phyloP scores from a whole-genome alignment of 2,888 invertebrate species.

The Amiota mariae region DNA sequence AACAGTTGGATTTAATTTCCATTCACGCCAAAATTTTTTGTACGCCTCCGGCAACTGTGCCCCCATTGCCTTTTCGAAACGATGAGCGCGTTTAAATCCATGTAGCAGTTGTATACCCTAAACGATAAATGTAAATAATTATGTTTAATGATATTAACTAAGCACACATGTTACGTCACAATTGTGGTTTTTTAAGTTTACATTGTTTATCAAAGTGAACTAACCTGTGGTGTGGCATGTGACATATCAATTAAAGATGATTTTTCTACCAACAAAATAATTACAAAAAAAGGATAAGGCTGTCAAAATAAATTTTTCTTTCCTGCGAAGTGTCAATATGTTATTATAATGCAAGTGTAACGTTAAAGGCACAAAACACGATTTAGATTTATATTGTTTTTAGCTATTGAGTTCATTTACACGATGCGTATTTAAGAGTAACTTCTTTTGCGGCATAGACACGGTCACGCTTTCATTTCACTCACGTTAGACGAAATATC shows the following conservation, averaged over 20 bases:
- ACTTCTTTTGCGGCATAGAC: no score
- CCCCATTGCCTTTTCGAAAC: conserved; percentile 81
- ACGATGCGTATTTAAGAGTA: no score
- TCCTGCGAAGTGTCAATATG: no score
- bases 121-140: no score
- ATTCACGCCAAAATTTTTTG: conserved; percentile 89
- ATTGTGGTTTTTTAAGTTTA: not conserved
- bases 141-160: not conserved
- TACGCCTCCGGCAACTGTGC: conserved; percentile 84
- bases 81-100: conserved; percentile 75
- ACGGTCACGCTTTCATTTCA: no score
- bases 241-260: conserved; percentile 56
- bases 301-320: no score
- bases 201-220: conserved; percentile 23
- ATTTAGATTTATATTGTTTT: no score
- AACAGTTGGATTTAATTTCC: conserved; percentile 80
- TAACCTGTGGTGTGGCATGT: conserved; percentile 70
- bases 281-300: no score
- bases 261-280: not conserved
- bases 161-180: conserved; percentile 67
- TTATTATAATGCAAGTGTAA: no score
- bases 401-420: no score
- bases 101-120: conserved; percentile 70
- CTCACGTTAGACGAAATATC: no score
- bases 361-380: no score